These are phyloP conservation scores for Hypsopygia costalis DNA, from an alignment of 2,888 invertebrate genomes.

Conservation along the genomic window DNA sequence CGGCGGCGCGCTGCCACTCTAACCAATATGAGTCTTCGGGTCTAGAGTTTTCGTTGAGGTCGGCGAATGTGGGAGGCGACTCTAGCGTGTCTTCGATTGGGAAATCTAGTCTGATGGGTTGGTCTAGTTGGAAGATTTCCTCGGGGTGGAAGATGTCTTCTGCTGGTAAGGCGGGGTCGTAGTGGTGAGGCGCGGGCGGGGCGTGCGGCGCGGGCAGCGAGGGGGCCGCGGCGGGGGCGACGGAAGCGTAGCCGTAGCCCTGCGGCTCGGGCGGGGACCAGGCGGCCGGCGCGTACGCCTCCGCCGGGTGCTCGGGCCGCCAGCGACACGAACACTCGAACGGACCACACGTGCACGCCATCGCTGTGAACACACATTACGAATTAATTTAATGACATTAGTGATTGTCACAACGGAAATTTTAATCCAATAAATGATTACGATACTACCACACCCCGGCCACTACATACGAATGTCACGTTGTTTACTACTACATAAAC, in stretches of 20 bases:
- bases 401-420: too few relatives aligned
- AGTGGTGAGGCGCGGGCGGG: slow-evolving; percentile 57
- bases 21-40: slow-evolving; percentile 81
- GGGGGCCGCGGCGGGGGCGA: slow-evolving; percentile 36
- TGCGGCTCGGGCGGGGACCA: slow-evolving; percentile 59
- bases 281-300: slow-evolving; percentile 50
- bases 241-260: slow-evolving; percentile 50
- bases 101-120: slow-evolving; percentile 84
- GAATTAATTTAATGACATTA: too few relatives aligned
- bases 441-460: too few relatives aligned
- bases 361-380: slow-evolving; percentile 76
- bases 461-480: too few relatives aligned
- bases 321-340: slow-evolving; percentile 86
- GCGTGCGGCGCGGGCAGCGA: slow-evolving; percentile 30
- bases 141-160: slow-evolving; percentile 88
- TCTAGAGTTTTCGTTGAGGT: slow-evolving; percentile 86
- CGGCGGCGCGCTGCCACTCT: slow-evolving; percentile 75
- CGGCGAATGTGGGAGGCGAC: slow-evolving; percentile 86
- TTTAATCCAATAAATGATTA: too few relatives aligned
- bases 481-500: too few relatives aligned
- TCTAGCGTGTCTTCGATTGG: slow-evolving; percentile 73
- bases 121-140: slow-evolving; percentile 88
- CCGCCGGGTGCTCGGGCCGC: slow-evolving; percentile 52
- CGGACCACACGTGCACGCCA: slow-evolving; percentile 86
- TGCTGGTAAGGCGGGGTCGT: slow-evolving; percentile 82